Base-by-base conservation (phyloP, 2,888 invertebrate species). In the Pseudococcus jackbeardsleyi region DNA sequence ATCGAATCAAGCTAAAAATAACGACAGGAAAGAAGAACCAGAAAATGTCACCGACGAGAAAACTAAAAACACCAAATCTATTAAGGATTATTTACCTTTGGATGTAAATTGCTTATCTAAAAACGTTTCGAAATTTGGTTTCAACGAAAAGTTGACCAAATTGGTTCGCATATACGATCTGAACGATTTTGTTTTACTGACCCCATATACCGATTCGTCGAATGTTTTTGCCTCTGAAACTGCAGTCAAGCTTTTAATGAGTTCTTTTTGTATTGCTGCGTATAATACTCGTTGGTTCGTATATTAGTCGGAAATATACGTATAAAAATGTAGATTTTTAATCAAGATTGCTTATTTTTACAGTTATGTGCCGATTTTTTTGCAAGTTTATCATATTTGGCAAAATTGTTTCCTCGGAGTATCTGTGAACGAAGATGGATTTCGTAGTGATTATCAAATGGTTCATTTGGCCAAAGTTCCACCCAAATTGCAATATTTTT, bases 381-480 rank as follows among this genome's bases (percentile, higher is more conserved):
- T 98, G 39, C 97, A 98, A 92, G 94, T 97, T 39, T 93, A 95
- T 90, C 95, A 96, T 91, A 94, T 94, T 90, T 96, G 96, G 94
- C 96, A 97, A 91, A 94, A 95, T 87, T 94, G 95, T 91, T 97
- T 94, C 91, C 91, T 95, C 86, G 99, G 99, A 9, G 94, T 96
- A 11, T 95, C 95, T 90, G 94, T 97, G 91, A 94, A 95, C 33
- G 94, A 94, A 88, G 88, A 88, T 90, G 95, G 96, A 84, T 93
- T 95, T 77, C 94, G 96, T 90, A 95, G 96, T n/a, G 95, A 95
- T 91, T 98, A 96, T 92, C 96, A 98, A 91, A 96, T 97, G 93
- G 95, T 97, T 85, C 96, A 98, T 91, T 93, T 99, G 89, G 95
- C 95, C 91, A 94, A 94, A 90, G 94, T 95, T 88, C 97, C 97